Conservation (phyloP, 1,140 invertebrate genomes). For the Dendrolimus kikuchii region DNA sequence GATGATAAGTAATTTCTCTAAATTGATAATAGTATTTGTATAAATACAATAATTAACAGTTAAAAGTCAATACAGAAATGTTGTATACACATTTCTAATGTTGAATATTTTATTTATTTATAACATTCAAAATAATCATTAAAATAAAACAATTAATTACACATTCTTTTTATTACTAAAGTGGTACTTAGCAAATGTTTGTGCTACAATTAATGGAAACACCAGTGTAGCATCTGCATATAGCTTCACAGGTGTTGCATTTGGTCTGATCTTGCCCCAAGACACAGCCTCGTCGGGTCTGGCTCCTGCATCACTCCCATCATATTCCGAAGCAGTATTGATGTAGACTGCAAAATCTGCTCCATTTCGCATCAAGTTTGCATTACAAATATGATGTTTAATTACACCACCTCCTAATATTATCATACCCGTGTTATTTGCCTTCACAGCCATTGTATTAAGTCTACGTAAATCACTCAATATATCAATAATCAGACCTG, state of each 20-base stretch:
- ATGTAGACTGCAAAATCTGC: conserved; percentile 97
- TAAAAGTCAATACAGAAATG: too few species aligned
- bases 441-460: conserved; percentile 96
- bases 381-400: conserved; percentile 99
- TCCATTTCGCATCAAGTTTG: conserved; percentile 99
- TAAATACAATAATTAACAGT: too few species aligned
- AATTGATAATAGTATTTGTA: too few species aligned
- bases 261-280: conserved; percentile 97
- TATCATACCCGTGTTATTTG: conserved; percentile 95
- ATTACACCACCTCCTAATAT: conserved; percentile 97
- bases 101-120: neutral
- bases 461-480: conserved; percentile 91
- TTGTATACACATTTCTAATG: neutral
- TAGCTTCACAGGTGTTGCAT: conserved; percentile 94
- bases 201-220: conserved; percentile 94
- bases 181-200: conserved; percentile 91
- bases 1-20: too few species aligned
- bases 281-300: conserved; percentile 98
- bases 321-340: conserved; percentile 98
- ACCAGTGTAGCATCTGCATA: conserved; percentile 96
- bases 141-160: conserved; percentile 28
- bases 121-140: conserved; percentile 8
- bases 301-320: conserved; percentile 98
- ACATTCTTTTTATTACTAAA: conserved; percentile 69
- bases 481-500: conserved; percentile 95